These are phyloP conservation scores for Athene cunicularia DNA, from an alignment of 2,113 vertebrate species.

Conservation along the genomic window DNA sequence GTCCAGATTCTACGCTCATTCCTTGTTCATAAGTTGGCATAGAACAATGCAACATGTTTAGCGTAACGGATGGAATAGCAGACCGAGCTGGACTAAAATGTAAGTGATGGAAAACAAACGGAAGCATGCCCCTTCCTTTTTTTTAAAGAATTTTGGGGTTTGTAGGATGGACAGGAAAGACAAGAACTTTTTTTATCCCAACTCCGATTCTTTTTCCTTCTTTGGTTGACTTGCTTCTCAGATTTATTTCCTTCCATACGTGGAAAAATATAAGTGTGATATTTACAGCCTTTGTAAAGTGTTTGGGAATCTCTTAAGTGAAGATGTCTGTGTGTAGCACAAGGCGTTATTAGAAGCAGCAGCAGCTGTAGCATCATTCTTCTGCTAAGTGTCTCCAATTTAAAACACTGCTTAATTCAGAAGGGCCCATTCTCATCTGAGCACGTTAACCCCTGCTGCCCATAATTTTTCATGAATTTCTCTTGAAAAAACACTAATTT, in stretches of 20 bases:
- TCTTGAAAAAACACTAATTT: conserved; percentile 14
- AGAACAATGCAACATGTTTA: background rate
- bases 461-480: background rate
- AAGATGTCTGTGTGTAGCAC: background rate
- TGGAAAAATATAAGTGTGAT: background rate
- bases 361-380: background rate
- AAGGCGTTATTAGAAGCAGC: background rate
- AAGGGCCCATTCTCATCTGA: background rate
- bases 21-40: background rate
- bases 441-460: background rate
- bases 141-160: background rate
- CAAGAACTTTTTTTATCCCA: background rate
- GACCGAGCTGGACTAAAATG: background rate
- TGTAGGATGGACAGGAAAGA: background rate
- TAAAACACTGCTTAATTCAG: background rate
- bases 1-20: background rate
- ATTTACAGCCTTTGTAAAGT: background rate
- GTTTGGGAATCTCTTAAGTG: background rate
- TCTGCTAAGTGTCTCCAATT: background rate
- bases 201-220: background rate
- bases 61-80: background rate
- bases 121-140: background rate
- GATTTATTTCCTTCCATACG: background rate
- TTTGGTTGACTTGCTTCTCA: background rate
- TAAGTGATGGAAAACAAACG: background rate